Conservation (phyloP, 2,113 vertebrate species). For the Opisthocomus hoazin region DNA sequence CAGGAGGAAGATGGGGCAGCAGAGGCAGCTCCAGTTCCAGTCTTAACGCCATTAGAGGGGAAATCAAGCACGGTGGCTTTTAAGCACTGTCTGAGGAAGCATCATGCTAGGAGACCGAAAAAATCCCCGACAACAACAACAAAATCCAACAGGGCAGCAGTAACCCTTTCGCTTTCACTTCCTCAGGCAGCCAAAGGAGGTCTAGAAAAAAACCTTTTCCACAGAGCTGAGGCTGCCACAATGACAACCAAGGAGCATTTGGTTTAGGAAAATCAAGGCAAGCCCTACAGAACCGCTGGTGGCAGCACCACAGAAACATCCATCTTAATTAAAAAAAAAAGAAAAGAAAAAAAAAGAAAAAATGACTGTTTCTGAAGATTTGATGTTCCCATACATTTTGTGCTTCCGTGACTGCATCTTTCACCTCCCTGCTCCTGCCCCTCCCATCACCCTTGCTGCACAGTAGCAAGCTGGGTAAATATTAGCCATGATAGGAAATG, state of each 20-base stretch:
- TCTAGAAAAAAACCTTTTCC: neutral
- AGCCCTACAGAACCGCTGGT: neutral
- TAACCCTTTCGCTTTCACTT: neutral
- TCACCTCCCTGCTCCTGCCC: neutral
- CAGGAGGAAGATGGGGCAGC: neutral
- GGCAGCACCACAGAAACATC: neutral
- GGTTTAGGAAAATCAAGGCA: neutral
- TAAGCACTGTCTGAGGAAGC: neutral
- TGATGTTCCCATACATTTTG: neutral
- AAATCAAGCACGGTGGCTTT: neutral
- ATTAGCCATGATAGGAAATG: constrained; percentile 62
- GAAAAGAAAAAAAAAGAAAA: neutral
- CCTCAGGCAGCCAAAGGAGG: neutral
- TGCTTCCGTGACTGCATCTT: neutral
- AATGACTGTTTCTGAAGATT: neutral
- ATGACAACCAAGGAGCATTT: neutral
- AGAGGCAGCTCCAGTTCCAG: neutral
- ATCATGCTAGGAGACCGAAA: neutral
- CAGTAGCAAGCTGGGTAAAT: constrained; percentile 50
- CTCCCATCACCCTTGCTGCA: neutral
- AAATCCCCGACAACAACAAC: neutral
- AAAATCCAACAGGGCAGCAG: neutral
- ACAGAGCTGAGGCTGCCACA: neutral
- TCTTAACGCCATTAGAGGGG: constrained; percentile 10
- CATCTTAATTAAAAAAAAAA: accelerated